These are phyloP conservation scores for Sebastes baramenuke DNA, from an alignment of 2,797 vertebrate genomes.

Conservation along the genomic window DNA sequence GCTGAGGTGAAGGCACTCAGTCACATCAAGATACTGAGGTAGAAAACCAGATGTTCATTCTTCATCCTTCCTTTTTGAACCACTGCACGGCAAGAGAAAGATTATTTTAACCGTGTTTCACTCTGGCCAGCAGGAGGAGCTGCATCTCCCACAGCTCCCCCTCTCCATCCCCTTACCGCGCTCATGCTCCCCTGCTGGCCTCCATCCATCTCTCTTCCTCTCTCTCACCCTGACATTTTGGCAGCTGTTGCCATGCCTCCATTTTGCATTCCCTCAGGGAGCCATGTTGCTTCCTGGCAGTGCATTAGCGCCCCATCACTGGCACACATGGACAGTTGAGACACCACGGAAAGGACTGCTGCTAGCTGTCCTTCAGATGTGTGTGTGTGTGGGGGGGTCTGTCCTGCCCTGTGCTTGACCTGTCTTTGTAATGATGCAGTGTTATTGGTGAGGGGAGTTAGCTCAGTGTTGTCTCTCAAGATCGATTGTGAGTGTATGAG, in stretches of 20 bases:
- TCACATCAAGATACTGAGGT: background rate
- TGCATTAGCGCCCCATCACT: conserved; percentile 54
- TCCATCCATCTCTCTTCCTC: background rate
- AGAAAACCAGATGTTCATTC: background rate
- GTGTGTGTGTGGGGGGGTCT: background rate
- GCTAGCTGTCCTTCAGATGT: conserved; percentile 14
- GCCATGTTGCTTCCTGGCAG: conserved; percentile 51
- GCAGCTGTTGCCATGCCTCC: conserved; percentile 49
- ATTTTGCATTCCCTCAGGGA: conserved; percentile 57
- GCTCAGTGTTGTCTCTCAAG: background rate
- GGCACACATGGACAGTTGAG: conserved; percentile 14
- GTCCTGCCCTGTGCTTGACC: conserved; percentile 15
- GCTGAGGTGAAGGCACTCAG: background rate
- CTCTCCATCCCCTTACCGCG: background rate
- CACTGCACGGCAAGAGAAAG: too few relatives aligned
- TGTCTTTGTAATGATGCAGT: conserved; percentile 4
- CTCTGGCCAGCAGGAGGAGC: background rate
- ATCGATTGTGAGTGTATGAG: background rate
- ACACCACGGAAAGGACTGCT: conserved; percentile 17
- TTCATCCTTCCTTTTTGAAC: background rate
- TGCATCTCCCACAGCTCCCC: background rate
- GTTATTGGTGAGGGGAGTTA: background rate
- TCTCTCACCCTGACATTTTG: conserved; percentile 51
- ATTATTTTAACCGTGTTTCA: background rate
- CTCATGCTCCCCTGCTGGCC: background rate